These are phyloP conservation scores for Galerucella pusilla DNA, from an alignment of 2,888 invertebrate species.

Conservation along the genomic window DNA sequence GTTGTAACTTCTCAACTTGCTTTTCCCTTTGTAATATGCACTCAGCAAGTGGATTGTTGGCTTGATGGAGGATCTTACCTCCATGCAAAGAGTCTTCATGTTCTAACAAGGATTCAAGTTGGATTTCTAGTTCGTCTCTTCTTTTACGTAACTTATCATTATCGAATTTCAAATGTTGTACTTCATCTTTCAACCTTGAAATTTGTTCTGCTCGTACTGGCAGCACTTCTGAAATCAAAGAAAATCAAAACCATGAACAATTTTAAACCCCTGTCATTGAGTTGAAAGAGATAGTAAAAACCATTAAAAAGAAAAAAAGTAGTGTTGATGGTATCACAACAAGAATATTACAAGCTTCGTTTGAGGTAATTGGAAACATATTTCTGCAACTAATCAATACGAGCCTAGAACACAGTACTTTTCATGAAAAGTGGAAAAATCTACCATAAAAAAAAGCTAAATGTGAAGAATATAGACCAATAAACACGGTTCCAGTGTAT, in stretches of 20 bases:
- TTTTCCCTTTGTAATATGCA: slow-evolving; percentile 75
- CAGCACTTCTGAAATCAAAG: slow-evolving; percentile 50
- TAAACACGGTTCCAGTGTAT: too few species aligned
- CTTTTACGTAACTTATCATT: slow-evolving; percentile 65
- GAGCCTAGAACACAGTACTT: too few species aligned
- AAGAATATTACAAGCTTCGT: too few species aligned
- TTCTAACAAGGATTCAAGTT: slow-evolving; percentile 70
- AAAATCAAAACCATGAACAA: background rate
- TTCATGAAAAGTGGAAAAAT: too few species aligned
- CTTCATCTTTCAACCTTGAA: slow-evolving; percentile 70
- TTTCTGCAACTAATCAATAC: too few species aligned
- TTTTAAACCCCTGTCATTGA: too few species aligned
- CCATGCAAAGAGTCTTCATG: slow-evolving; percentile 61
- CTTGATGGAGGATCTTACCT: slow-evolving; percentile 71
- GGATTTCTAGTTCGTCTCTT: slow-evolving; percentile 73
- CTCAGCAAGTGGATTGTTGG: slow-evolving; percentile 79
- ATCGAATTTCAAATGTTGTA: slow-evolving; percentile 67
- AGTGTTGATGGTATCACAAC: too few species aligned
- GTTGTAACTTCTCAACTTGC: slow-evolving; percentile 76
- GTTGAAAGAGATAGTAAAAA: too few species aligned
- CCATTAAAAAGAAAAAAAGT: too few species aligned
- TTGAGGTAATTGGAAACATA: too few species aligned
- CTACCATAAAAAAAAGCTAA: too few species aligned
- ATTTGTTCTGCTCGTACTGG: slow-evolving; percentile 68
- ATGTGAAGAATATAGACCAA: too few species aligned